phyloP scores from a whole-genome alignment of 2,797 vertebrate species.

The Gobio occitaniae region DNA sequence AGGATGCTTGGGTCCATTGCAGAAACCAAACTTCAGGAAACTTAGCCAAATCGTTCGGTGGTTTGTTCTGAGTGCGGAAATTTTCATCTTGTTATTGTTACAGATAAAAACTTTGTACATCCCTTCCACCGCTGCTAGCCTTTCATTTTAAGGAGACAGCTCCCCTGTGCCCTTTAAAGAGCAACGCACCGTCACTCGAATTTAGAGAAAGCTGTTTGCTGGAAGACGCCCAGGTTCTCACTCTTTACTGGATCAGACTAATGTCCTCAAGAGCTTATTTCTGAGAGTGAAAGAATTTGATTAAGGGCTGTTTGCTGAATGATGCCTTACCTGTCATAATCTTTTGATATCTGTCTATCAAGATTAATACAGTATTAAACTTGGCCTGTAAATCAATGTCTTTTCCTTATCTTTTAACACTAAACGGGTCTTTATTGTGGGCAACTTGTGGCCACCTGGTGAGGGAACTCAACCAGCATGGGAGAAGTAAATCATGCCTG shows the following conservation, averaged over 20 bases:
- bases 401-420: constrained; percentile 6
- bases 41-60: background rate
- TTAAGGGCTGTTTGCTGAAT: constrained; percentile 49
- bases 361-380: constrained; percentile 32
- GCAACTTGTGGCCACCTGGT: constrained; percentile 40
- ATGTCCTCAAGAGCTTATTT: constrained; percentile 53
- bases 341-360: constrained; percentile 37
- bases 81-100: constrained; percentile 46
- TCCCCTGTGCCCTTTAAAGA: constrained; percentile 55
- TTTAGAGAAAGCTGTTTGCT: constrained; percentile 55
- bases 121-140: constrained; percentile 40
- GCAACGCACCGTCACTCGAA: constrained; percentile 34
- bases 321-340: constrained; percentile 50
- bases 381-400: constrained; percentile 23
- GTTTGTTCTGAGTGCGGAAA: constrained; percentile 11
- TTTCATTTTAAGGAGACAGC: constrained; percentile 53
- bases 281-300: constrained; percentile 56
- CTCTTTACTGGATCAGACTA: constrained; percentile 39
- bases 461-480: constrained; percentile 44
- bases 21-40: constrained; percentile 5
- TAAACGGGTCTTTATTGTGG: constrained; percentile 21
- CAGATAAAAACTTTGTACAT: constrained; percentile 48
- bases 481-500: constrained; percentile 57
- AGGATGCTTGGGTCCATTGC: constrained; percentile 8
- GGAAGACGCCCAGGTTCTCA: constrained; percentile 49